A percentile compares a stretch with the other conserved stretches of the same genome.
Evolutionary conservation across 2,797 vertebrate species (phyloP).

Genomic region (Tokudaia tokunoshimensis): DNA sequence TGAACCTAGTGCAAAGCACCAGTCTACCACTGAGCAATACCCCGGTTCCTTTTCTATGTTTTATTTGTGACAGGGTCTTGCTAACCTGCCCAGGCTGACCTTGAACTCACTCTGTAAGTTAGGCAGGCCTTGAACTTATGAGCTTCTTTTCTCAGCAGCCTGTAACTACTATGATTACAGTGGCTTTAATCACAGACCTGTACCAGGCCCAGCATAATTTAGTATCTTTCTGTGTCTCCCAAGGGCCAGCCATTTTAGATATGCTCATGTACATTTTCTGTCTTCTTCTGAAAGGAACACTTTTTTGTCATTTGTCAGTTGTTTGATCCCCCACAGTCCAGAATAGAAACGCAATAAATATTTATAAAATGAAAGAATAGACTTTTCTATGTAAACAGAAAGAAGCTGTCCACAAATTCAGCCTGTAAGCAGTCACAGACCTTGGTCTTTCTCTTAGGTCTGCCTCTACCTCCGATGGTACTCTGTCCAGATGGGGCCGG

Average conservation of each 20-base stretch:
- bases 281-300: background rate
- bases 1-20: background rate
- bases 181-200: background rate
- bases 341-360: slow-evolving; percentile 28
- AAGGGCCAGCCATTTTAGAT: background rate
- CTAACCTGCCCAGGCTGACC: background rate
- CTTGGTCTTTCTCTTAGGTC: background rate
- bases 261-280: background rate
- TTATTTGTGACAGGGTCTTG: background rate
- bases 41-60: background rate
- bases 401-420: slow-evolving; percentile 39
- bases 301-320: background rate
- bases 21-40: background rate
- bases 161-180: background rate
- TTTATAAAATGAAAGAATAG: slow-evolving; percentile 40
- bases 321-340: background rate
- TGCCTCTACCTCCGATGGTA: background rate
- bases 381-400: slow-evolving; percentile 1
- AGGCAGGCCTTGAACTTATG: background rate
- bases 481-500: background rate
- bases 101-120: background rate
- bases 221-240: background rate
- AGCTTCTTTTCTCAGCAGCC: background rate
- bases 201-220: background rate
- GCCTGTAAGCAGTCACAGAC: background rate